Conservation (phyloP, 2,113 vertebrate genomes). For the Ameiurus melas region DNA sequence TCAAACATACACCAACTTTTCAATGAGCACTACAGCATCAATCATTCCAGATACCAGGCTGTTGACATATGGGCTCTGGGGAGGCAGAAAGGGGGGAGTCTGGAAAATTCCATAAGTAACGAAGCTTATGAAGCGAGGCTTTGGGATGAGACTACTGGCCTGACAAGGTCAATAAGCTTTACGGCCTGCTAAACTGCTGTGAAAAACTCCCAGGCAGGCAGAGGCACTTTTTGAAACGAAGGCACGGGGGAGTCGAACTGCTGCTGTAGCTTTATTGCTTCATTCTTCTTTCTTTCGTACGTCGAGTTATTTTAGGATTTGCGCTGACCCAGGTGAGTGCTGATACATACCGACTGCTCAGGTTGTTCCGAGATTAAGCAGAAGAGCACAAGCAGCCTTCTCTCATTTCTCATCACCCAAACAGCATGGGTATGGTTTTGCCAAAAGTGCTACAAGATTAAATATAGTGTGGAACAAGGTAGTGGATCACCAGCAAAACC, state of each 20-base stretch:
- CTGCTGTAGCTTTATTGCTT: conserved; percentile 35
- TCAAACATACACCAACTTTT: conserved; percentile 56
- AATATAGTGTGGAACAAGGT: conserved; percentile 11
- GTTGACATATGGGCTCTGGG: conserved; percentile 50
- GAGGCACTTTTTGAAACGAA: conserved; percentile 31
- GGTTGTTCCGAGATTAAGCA: conserved; percentile 10
- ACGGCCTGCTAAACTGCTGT: conserved; percentile 52
- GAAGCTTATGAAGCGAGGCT: conserved; percentile 48
- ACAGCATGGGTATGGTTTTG: background rate
- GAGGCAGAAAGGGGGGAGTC: conserved; percentile 33
- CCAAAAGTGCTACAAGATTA: conserved; percentile 1
- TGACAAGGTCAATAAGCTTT: conserved; percentile 50
- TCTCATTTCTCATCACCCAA: conserved; percentile 24
- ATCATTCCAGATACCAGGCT: conserved; percentile 61
- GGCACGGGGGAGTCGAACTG: conserved; percentile 31
- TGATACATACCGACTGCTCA: conserved; percentile 23
- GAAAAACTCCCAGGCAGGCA: conserved; percentile 49
- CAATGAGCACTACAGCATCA: conserved; percentile 72
- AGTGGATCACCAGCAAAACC: background rate
- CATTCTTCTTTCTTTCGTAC: conserved; percentile 36
- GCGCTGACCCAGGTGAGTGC: conserved; percentile 38
- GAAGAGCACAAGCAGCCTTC: background rate
- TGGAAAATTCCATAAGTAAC: conserved; percentile 58
- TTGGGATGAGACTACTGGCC: conserved; percentile 39
- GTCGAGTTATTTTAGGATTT: conserved; percentile 39